Conservation (phyloP, 1,140 invertebrate genomes). For the Drosophila orosa region DNA sequence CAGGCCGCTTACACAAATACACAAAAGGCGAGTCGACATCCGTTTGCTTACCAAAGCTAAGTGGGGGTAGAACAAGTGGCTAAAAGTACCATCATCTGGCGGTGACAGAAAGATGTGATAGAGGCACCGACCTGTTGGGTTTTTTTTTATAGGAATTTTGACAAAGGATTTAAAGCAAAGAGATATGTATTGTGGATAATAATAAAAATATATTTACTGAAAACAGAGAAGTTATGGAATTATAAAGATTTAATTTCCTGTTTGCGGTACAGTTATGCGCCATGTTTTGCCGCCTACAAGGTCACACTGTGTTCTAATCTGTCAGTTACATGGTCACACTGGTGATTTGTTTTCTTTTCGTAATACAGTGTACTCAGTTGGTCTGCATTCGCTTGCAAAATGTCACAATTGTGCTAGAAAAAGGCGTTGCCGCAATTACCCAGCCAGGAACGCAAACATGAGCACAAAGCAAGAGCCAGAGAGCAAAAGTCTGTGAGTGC, state of each 20-base stretch:
- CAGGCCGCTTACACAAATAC: slow-evolving; percentile 24
- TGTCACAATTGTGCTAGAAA: slow-evolving; percentile 69
- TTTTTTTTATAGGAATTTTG: background rate
- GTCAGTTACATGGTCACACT: background rate
- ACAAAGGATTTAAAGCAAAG: background rate
- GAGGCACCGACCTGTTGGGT: background rate
- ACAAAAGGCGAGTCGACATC: slow-evolving; percentile 40
- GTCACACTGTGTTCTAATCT: background rate
- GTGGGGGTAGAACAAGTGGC: slow-evolving; percentile 23
- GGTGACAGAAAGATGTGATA: slow-evolving; percentile 18
- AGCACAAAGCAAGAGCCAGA: slow-evolving; percentile 18
- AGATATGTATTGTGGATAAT: background rate
- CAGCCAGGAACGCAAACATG: slow-evolving; percentile 37
- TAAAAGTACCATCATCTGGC: slow-evolving; percentile 32
- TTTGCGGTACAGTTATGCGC: background rate
- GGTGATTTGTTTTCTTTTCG: background rate
- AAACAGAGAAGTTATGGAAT: background rate
- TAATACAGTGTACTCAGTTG: background rate
- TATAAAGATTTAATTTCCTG: background rate
- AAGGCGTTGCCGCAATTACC: slow-evolving; percentile 77
- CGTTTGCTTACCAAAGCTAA: slow-evolving; percentile 27
- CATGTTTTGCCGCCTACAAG: no score
- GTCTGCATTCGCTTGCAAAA: slow-evolving; percentile 44
- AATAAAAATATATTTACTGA: background rate
- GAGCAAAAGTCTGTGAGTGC: slow-evolving; percentile 36